Evolutionary conservation across 2,113 vertebrate species (phyloP).

Genomic region (Tachysurus vachellii): DNA sequence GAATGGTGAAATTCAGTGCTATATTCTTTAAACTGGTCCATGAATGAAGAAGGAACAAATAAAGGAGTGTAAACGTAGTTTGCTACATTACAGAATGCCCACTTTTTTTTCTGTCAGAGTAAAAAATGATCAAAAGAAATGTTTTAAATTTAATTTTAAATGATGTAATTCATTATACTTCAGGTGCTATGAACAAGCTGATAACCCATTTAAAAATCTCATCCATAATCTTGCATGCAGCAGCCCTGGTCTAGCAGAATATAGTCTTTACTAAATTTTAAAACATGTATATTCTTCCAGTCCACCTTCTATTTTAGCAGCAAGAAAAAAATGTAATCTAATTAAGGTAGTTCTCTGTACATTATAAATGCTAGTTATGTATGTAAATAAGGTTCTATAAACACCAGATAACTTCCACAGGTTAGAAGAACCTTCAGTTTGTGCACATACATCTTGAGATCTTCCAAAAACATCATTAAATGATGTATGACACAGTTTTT

Average conservation of each 20-base stretch:
- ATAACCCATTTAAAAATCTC: conserved; percentile 49
- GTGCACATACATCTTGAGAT: neutral
- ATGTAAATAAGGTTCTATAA: neutral
- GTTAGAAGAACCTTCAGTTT: neutral
- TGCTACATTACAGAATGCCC: conserved; percentile 71
- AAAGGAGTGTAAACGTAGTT: conserved; percentile 44
- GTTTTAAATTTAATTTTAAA: neutral
- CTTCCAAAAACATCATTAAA: neutral
- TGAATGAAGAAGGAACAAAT: conserved; percentile 44
- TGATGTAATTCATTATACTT: neutral
- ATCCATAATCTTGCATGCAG: conserved; percentile 51
- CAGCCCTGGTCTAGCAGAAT: conserved; percentile 59
- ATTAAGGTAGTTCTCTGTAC: conserved; percentile 56
- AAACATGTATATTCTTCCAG: conserved; percentile 42
- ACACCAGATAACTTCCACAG: neutral
- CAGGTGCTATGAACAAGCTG: conserved; percentile 25
- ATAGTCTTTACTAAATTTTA: conserved; percentile 45
- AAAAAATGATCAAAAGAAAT: conserved; percentile 5
- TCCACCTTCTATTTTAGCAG: conserved; percentile 67
- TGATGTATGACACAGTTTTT: neutral
- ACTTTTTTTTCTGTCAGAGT: conserved; percentile 43
- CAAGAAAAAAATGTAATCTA: conserved; percentile 61
- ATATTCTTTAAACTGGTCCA: conserved; percentile 48
- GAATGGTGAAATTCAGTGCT: neutral
- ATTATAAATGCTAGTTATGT: conserved; percentile 53